Base-by-base conservation (phyloP, 1,140 invertebrate species). In the Procambarus clarkii region DNA sequence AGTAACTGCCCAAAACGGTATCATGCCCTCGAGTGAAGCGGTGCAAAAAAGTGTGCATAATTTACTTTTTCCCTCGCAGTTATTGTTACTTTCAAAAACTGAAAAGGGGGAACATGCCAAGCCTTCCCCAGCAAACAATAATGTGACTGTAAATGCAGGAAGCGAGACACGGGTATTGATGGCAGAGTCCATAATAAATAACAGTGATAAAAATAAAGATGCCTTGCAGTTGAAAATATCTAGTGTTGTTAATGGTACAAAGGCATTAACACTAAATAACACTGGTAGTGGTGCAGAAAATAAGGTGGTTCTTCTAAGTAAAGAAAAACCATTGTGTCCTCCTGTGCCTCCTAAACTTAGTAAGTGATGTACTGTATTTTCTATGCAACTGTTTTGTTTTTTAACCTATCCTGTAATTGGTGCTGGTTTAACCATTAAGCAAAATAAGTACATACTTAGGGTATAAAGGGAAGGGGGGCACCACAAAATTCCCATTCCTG, bases 301-400 rank as follows among this genome's bases (percentile, higher is more conserved):
- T 44, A 71, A 45, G 46, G 69, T 48, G 18, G 76, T 81, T 2
- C 21, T 71, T 2, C n/a, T 88, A 18, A 88, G 79, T 60, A 60
- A 69, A 48, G 88, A 91, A 45, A 91, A 91, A 46, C 64, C 82
- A 0, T 21, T 69, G 9, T 91, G 88, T 50, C 88, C 88, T 48
- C 88, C 88, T 21, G 88, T 91, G 3, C 88, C 88, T 18, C 88
- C 88, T 18, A 91, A 91, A 54, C 58, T 91, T 50, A 82, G 88
- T 91, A 79, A 45, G 71, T 85, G 11, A 58, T 48, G 15, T 80
- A 18, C 58, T 24, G 7, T 54, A 8, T 11, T 54, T 54, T 54
- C 7, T 54, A 54, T 11, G 7, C 7, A 54, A 54, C 13, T 54
- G n/a, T n/a, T n/a, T n/a, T n/a, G n/a, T n/a, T n/a, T n/a, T n/a